These are phyloP conservation scores for Drosophila mimica DNA, from an alignment of 2,888 invertebrate species.

Conservation along the genomic window DNA sequence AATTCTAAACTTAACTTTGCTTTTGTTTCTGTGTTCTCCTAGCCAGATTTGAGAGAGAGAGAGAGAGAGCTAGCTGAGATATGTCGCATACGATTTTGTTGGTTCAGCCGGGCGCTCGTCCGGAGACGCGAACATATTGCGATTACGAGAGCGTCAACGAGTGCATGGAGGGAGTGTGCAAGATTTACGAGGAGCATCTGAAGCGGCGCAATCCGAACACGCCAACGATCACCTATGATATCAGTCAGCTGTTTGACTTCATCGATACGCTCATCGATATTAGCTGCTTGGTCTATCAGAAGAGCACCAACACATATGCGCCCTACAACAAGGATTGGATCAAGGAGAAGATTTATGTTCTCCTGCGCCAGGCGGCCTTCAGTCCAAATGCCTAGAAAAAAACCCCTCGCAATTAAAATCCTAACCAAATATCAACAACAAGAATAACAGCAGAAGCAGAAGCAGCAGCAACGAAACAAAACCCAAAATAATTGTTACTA, in stretches of 20 bases:
- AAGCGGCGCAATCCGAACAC: constrained; percentile 97
- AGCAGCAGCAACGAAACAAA: constrained; percentile 6
- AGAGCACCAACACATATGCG: constrained; percentile 97
- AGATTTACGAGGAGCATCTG: constrained; percentile 99
- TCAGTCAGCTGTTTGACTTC: constrained; percentile 98
- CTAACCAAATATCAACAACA: constrained; percentile 15
- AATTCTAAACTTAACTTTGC: not conserved
- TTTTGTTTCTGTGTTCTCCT: not conserved
- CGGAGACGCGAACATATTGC: constrained; percentile 98
- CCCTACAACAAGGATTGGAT: constrained; percentile 99
- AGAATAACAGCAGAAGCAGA: not conserved
- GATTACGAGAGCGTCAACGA: constrained; percentile 99
- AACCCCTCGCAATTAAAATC: not conserved
- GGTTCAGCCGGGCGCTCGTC: constrained; percentile 96
- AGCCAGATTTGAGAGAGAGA: constrained; percentile 2
- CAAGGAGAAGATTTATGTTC: constrained; percentile 98
- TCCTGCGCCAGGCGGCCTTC: constrained; percentile 96
- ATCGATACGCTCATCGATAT: constrained; percentile 98
- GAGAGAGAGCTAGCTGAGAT: constrained; percentile 5
- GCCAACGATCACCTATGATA: constrained; percentile 99
- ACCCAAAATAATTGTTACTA: not conserved
- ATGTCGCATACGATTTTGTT: constrained; percentile 98
- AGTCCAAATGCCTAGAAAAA: constrained; percentile 66
- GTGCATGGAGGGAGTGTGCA: constrained; percentile 99
- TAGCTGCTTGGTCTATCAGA: constrained; percentile 98